Percentiles rank a stretch among this genome's conserved stretches.
Conservation (phyloP, 2,113 vertebrate species). For the Zosterops pallidus region DNA sequence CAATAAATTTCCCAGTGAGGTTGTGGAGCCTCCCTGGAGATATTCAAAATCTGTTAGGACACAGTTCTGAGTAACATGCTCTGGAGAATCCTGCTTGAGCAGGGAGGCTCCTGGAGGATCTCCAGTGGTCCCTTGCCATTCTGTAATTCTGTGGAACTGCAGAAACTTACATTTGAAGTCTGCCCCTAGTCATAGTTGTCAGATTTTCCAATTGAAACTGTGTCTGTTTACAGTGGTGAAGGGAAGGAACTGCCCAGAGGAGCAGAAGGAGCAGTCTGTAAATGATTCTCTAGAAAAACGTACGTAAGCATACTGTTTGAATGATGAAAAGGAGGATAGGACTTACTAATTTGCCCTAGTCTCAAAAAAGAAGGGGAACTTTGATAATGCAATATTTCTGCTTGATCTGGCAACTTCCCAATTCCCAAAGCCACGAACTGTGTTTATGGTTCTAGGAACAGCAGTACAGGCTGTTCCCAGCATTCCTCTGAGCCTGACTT, state of each 20-base stretch:
- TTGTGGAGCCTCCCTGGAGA: neutral
- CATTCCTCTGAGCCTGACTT: neutral
- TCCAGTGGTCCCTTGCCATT: neutral
- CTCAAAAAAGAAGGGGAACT: neutral
- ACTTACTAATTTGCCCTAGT: neutral
- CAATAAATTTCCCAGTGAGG: neutral
- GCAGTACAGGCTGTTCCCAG: neutral
- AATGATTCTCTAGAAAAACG: neutral
- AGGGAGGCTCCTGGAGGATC: neutral
- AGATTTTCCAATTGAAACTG: neutral
- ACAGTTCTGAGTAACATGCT: neutral
- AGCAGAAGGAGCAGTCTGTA: neutral
- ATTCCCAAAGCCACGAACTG: neutral
- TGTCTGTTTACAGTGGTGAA: neutral
- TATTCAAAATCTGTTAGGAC: neutral
- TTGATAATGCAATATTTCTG: neutral
- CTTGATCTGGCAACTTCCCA: neutral
- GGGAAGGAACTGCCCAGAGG: neutral
- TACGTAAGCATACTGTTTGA: neutral
- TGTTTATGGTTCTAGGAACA: slow-evolving; percentile 28
- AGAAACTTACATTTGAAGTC: neutral
- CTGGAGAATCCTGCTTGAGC: neutral
- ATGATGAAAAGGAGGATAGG: neutral
- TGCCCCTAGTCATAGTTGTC: neutral
- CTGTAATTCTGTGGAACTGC: neutral